Conservation (phyloP, 2,797 vertebrate genomes). For the Rhabdomys pumilio region DNA sequence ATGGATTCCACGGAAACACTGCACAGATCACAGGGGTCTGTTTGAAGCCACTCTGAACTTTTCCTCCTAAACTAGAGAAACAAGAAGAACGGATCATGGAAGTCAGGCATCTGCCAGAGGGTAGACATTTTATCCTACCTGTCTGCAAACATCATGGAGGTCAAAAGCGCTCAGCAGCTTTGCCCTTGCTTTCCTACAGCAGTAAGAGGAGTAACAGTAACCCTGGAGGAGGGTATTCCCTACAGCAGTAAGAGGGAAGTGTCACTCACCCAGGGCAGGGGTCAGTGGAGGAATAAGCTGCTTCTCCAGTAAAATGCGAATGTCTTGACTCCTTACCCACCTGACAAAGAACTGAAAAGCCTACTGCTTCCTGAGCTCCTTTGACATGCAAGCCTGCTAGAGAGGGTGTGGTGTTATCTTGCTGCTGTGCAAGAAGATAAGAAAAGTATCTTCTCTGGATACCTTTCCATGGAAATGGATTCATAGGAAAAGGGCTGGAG, state of each 20-base stretch:
- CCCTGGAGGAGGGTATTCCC: background rate
- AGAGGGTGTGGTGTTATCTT: background rate
- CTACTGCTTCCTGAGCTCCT: background rate
- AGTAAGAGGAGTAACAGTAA: background rate
- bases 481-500: accelerated
- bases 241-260: background rate
- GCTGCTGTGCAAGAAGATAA: too few species aligned
- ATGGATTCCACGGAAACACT: background rate
- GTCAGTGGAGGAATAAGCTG: background rate
- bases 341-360: background rate
- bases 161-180: conserved; percentile 13
- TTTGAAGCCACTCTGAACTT: background rate
- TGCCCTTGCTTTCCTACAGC: conserved; percentile 37
- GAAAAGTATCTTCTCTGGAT: background rate
- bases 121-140: conserved; percentile 71
- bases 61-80: too few species aligned
- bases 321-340: background rate
- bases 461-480: background rate
- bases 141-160: conserved; percentile 11
- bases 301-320: background rate
- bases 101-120: conserved; percentile 70
- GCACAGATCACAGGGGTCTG: background rate
- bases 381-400: background rate
- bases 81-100: accelerated
- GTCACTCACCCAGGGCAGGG: background rate